Conservation (phyloP, 1,140 invertebrate species). For the Rhagoletis pomonella region DNA sequence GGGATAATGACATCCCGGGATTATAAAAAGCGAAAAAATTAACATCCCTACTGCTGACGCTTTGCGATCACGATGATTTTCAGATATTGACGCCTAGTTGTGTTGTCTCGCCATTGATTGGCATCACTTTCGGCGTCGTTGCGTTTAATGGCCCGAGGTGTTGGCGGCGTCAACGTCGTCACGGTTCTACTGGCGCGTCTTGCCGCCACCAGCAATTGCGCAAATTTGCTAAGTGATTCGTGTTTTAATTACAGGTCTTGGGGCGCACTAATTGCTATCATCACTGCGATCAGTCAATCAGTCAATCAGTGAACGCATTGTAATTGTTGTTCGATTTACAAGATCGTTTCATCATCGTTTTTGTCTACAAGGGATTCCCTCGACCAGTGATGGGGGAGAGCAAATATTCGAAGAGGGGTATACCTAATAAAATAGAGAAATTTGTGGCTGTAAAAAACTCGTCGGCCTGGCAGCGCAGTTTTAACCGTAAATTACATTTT, state of each 20-base stretch:
- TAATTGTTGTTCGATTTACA: not conserved
- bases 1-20: too few relatives aligned
- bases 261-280: conserved; percentile 8
- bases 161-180: conserved; percentile 24
- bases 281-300: not conserved
- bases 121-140: conserved; percentile 28
- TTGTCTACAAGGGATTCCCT: conserved; percentile 1
- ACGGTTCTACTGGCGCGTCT: conserved; percentile 22
- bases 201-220: not conserved
- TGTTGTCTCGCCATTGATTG: conserved; percentile 25
- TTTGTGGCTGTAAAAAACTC: not conserved
- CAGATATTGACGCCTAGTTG: conserved; percentile 25
- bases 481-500: too few relatives aligned
- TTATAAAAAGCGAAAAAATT: too few relatives aligned
- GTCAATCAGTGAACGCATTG: not conserved
- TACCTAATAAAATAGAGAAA: not conserved
- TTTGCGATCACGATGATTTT: conserved; percentile 7
- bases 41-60: not conserved
- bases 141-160: not conserved
- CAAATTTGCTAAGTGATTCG: conserved; percentile 19
- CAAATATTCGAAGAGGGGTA: not conserved
- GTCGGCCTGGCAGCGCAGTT: too few relatives aligned
- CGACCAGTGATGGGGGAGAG: not conserved
- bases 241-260: conserved; percentile 21
- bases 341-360: not conserved